Percentiles rank a stretch among this genome's conserved stretches.
These are phyloP conservation scores for Scatophagus argus DNA, from an alignment of 2,113 vertebrate species.

Conservation along the genomic window DNA sequence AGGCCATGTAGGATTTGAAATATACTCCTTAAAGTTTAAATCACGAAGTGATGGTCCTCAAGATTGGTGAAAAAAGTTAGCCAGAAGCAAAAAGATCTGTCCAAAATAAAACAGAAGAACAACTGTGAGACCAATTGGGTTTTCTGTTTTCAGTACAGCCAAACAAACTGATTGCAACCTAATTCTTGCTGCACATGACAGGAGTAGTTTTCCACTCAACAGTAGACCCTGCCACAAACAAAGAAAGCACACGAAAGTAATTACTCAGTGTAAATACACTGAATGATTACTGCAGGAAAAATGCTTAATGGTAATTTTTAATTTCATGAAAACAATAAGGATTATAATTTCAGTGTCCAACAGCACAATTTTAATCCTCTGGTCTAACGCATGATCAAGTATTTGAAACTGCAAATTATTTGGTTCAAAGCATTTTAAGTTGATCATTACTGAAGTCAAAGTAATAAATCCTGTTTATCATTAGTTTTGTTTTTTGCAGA, in stretches of 20 bases:
- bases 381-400: not conserved
- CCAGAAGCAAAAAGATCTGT: not conserved
- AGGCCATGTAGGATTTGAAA: not conserved
- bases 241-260: not conserved
- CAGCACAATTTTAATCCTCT: not conserved
- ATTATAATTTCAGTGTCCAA: not conserved
- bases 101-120: not conserved
- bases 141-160: not conserved
- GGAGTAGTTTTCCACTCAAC: not conserved
- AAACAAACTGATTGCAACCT: not conserved
- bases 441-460: constrained; percentile 12
- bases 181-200: not conserved
- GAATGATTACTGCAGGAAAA: not conserved
- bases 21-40: not conserved
- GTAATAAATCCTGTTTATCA: constrained; percentile 27
- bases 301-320: not conserved
- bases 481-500: constrained; percentile 30
- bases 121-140: not conserved
- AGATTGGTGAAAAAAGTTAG: not conserved
- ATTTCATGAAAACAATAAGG: not conserved
- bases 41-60: not conserved
- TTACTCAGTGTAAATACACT: not conserved
- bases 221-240: not conserved
- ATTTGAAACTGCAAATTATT: not conserved
- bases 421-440: not conserved